Evolutionary conservation across 1,140 invertebrate species (phyloP).

Genomic region (Drosophila virilis): DNA sequence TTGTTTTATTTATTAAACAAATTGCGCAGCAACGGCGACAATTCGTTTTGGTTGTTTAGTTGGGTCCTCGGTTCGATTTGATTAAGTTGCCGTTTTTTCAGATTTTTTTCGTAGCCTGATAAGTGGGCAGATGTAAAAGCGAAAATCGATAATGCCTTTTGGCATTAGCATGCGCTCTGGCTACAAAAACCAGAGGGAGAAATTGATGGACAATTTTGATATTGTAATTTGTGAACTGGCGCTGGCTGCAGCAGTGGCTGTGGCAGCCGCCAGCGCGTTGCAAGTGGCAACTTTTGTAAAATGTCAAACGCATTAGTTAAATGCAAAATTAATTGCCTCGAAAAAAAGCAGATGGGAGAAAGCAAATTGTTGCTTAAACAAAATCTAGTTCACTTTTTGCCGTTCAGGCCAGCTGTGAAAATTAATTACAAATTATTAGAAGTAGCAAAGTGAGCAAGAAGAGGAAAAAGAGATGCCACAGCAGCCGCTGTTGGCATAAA

Average conservation of each 20-base stretch:
- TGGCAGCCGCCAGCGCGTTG: conserved; percentile 4
- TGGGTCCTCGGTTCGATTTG: conserved; percentile 49
- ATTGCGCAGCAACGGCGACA: conserved; percentile 65
- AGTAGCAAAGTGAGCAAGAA: conserved; percentile 15
- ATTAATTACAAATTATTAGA: conserved; percentile 79
- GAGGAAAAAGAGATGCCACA: conserved; percentile 12
- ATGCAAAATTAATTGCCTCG: conserved; percentile 73
- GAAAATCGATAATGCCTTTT: conserved; percentile 73
- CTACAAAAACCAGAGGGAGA: conserved; percentile 20
- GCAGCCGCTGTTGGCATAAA: conserved; percentile 63
- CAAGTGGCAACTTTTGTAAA: conserved; percentile 46
- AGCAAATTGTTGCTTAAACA: conserved; percentile 31
- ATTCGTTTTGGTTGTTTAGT: conserved; percentile 52
- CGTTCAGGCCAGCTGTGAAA: conserved; percentile 60
- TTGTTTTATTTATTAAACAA: conserved; percentile 54
- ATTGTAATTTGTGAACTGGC: conserved; percentile 66
- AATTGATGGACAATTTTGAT: conserved; percentile 70
- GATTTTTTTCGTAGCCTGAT: conserved; percentile 1
- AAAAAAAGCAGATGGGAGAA: conserved; percentile 23
- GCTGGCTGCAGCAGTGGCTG: conserved; percentile 1
- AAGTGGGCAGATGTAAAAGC: conserved; percentile 30
- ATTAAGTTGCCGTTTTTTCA: conserved; percentile 59
- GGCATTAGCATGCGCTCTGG: conserved; percentile 36
- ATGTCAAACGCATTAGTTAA: conserved; percentile 72
- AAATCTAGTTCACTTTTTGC: conserved; percentile 22